Percentiles rank a stretch among this genome's conserved stretches.
Conservation (phyloP, 2,797 vertebrate species). For the Heliangelus exortis region DNA sequence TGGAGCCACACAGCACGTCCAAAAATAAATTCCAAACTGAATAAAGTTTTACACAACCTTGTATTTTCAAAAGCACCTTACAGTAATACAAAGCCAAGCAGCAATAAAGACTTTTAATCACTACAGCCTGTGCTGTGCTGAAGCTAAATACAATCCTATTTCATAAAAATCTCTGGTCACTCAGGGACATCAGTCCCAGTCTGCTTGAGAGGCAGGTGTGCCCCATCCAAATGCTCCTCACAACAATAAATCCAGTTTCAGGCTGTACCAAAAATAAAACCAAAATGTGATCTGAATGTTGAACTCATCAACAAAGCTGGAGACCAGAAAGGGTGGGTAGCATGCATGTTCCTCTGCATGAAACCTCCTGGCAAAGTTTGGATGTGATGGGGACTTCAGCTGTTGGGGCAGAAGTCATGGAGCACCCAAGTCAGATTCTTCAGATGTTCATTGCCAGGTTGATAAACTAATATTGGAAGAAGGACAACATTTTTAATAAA, state of each 20-base stretch:
- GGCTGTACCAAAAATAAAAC: not conserved
- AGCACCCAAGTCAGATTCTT: conserved; percentile 18
- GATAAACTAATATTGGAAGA: conserved; percentile 72
- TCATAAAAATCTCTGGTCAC: not conserved
- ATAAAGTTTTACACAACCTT: not conserved
- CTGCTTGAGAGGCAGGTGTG: not conserved
- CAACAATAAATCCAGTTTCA: not conserved
- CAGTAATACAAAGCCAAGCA: not conserved
- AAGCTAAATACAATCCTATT: not conserved
- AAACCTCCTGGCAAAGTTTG: not conserved
- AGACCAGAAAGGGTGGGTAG: not conserved
- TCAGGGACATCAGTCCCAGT: not conserved
- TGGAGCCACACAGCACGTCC: not conserved
- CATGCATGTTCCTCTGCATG: not conserved
- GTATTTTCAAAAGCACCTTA: conserved; percentile 28
- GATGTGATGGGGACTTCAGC: not conserved
- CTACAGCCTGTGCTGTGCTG: not conserved
- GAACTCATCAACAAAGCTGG: not conserved
- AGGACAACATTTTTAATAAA: not conserved
- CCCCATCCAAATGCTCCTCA: not conserved
- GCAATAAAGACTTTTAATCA: conserved; percentile 5
- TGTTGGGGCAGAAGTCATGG: not conserved
- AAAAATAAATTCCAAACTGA: not conserved
- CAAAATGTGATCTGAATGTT: not conserved
- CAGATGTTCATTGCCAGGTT: conserved; percentile 78